Conservation (phyloP, 2,113 vertebrate species). For the Pangasianodon gigas region DNA sequence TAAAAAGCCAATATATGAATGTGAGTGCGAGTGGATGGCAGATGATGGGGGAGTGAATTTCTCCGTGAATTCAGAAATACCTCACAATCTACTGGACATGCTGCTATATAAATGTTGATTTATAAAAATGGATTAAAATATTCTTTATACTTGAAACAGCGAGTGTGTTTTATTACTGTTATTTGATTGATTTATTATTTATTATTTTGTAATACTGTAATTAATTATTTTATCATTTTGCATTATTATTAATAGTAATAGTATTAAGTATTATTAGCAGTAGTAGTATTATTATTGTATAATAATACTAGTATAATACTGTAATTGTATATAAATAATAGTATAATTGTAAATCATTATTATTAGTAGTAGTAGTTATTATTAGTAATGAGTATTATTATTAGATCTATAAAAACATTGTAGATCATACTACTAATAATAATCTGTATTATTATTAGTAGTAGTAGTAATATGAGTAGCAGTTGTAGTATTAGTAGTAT, state of each 20-base stretch:
- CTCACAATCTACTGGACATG: conserved; percentile 79
- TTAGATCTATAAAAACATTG: no score
- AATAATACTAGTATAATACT: no score
- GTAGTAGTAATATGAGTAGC: background rate
- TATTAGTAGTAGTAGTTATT: no score
- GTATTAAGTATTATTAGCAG: background rate
- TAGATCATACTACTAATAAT: no score
- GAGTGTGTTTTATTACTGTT: background rate
- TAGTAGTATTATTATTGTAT: background rate
- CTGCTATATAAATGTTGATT: conserved; percentile 78
- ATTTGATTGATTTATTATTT: background rate
- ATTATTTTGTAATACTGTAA: background rate
- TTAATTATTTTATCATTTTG: background rate
- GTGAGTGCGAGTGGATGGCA: conserved; percentile 54
- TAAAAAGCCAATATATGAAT: conserved; percentile 46
- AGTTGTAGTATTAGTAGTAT: background rate
- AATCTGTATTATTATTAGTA: background rate
- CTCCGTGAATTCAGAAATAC: conserved; percentile 77
- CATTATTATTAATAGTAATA: background rate
- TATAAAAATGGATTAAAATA: conserved; percentile 73
- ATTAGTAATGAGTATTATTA: no score
- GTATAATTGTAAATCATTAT: no score
- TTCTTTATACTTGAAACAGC: conserved; percentile 65
- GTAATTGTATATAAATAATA: no score
- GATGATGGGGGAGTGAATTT: conserved; percentile 61